A percentile compares a stretch with the other conserved stretches of the same genome.
These are phyloP conservation scores for Pyrochroa serraticornis DNA, from an alignment of 2,888 invertebrate genomes.

Conservation along the genomic window DNA sequence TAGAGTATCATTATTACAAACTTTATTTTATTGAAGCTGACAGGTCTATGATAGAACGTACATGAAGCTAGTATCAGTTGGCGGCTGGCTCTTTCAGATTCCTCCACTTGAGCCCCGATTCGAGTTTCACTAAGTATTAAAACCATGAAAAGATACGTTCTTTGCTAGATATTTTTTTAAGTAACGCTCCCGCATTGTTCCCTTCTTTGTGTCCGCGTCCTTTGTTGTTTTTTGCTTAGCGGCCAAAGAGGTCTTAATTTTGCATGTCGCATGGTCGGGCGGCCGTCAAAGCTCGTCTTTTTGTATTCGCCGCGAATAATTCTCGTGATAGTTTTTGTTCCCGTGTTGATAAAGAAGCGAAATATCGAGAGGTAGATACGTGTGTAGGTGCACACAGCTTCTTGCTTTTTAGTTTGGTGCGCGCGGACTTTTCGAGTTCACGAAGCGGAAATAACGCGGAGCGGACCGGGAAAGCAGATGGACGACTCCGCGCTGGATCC, in stretches of 20 bases:
- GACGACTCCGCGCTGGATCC: slow-evolving; percentile 41
- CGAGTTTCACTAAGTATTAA: too few species aligned
- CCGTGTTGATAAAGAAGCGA: slow-evolving; percentile 27
- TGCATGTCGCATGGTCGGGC: slow-evolving; percentile 40
- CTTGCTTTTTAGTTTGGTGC: slow-evolving; percentile 45
- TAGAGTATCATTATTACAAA: too few species aligned
- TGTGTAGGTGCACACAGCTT: slow-evolving; percentile 40
- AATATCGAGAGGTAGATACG: slow-evolving; percentile 21
- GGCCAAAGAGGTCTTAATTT: slow-evolving; percentile 36
- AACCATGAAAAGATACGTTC: too few species aligned
- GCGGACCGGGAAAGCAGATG: slow-evolving; percentile 47
- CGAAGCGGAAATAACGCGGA: slow-evolving; percentile 44
- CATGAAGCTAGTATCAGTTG: too few species aligned
- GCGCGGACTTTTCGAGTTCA: slow-evolving; percentile 48
- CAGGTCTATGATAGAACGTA: too few species aligned
- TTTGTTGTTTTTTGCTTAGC: slow-evolving; percentile 18
- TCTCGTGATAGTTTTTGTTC: slow-evolving; percentile 33
- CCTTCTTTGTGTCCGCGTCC: neutral
- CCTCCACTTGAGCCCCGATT: too few species aligned
- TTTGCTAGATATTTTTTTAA: slow-evolving; percentile 3
- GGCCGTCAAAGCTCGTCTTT: slow-evolving; percentile 41
- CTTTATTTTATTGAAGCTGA: too few species aligned
- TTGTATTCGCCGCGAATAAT: slow-evolving; percentile 36
- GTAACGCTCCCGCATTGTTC: slow-evolving; percentile 10
- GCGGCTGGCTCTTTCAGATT: too few species aligned